Evolutionary conservation across 2,888 invertebrate species (phyloP).

Genomic region (Cheilosia variabilis): DNA sequence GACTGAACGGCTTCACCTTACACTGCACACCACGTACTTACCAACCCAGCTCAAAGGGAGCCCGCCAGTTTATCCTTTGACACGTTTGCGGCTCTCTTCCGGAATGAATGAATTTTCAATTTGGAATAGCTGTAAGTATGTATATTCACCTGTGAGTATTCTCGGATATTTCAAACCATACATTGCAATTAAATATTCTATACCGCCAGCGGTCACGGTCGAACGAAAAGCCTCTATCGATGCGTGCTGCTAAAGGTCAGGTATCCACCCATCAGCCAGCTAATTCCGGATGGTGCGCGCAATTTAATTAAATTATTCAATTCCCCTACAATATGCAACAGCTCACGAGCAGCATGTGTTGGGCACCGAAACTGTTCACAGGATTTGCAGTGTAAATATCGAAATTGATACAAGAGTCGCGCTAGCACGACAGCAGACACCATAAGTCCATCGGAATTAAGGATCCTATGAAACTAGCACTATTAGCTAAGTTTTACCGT

Average conservation of each 20-base stretch:
- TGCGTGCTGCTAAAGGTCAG: not conserved
- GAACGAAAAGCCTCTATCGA: not conserved
- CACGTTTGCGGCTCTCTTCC: too few relatives aligned
- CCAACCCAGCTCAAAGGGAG: too few relatives aligned
- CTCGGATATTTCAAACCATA: too few relatives aligned
- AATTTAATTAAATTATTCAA: constrained; percentile 48
- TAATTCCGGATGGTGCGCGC: not conserved
- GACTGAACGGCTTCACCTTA: too few relatives aligned
- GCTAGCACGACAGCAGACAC: not conserved
- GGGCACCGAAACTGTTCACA: not conserved
- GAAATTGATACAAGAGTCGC: not conserved
- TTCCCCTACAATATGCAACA: not conserved
- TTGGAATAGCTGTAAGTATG: too few relatives aligned
- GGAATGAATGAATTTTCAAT: too few relatives aligned
- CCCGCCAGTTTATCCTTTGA: too few relatives aligned
- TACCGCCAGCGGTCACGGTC: not conserved
- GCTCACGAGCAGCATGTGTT: constrained; percentile 1
- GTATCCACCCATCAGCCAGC: not conserved
- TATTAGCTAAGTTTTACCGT: constrained; percentile 30
- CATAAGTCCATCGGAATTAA: constrained; percentile 33
- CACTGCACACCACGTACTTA: too few relatives aligned
- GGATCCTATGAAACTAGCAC: constrained; percentile 44
- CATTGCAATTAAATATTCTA: not conserved
- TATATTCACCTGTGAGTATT: too few relatives aligned
- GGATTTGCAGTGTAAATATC: constrained; percentile 14